A percentile compares a stretch with the other conserved stretches of the same genome.
phyloP scores from a whole-genome alignment of 2,113 vertebrate genomes.

The Elephas maximus region DNA sequence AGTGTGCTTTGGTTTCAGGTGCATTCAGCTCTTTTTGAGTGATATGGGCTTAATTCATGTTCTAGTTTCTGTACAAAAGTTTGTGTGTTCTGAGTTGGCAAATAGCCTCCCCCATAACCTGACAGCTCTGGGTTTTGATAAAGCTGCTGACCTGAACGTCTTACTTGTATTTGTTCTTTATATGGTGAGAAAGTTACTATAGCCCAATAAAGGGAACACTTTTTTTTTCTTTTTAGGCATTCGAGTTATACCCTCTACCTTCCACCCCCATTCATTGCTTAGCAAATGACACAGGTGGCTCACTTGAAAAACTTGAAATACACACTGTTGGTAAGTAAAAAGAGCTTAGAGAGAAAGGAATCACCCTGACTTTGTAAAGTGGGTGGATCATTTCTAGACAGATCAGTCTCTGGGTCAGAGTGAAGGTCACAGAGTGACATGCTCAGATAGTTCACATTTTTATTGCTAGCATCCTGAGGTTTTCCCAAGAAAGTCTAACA shows the following conservation, averaged over 20 bases:
- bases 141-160: conserved; percentile 62
- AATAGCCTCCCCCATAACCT: conserved; percentile 60
- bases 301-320: conserved; percentile 63
- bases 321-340: not conserved
- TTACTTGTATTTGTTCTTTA: conserved; percentile 70
- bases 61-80: conserved; percentile 86
- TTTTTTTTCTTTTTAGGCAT: not conserved
- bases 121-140: conserved; percentile 71
- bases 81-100: conserved; percentile 84
- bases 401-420: conserved; percentile 19
- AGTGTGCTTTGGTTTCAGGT: conserved; percentile 90
- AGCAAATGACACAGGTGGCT: conserved; percentile 46
- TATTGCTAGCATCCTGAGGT: not conserved
- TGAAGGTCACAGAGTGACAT: not conserved
- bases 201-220: conserved; percentile 17
- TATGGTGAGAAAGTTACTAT: conserved; percentile 42
- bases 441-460: not conserved
- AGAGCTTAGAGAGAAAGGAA: conserved; percentile 35
- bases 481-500: conserved; percentile 29
- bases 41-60: conserved; percentile 88
- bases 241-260: not conserved
- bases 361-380: conserved; percentile 36
- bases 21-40: conserved; percentile 89
- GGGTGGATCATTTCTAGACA: conserved; percentile 20
- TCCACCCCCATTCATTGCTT: conserved; percentile 44